Evolutionary conservation across 64 coral and sea anemone species (phyloP), one percentile per base, ranked within the genome.

Genomic region (Montipora cactus): DNA sequence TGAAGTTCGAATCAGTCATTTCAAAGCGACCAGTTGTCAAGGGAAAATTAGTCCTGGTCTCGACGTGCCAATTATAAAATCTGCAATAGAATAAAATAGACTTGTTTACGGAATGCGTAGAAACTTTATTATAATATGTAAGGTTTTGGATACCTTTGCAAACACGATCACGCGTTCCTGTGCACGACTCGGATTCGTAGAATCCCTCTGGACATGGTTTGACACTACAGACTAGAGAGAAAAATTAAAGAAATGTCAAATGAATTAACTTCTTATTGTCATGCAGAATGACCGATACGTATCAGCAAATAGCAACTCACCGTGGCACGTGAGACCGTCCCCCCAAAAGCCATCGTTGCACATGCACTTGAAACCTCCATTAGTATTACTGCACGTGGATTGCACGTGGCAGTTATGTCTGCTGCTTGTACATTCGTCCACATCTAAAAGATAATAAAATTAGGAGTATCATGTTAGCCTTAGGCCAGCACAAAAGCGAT

Each of bases 161-260:
- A 25, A 89, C 59, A 8, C 94, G 85, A 80, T 95, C 90, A 46
- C 58, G 70, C 10, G 84, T 93, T 61, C 90, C 72, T 15, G 94
- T 93, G 28, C 94, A 96, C 71, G 87, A 64, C 66, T 62, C 79
- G 19, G 94, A 92, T 47, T 93, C 83, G 78, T 83, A 96, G 51
- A 93, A 96, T 48, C 92, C 73, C 67, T 96, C 85, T 11, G 90
- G 90, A 19, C 94, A 96, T 19, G 77, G 84, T 47, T 81, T 88
- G 22, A 47, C 68, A 12, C 45, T 96, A 79, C 94, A 96, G 20
- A 16, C 94, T 96, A 78, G 46, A 89, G 25, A 9, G 4, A 25
- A 79, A 77, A 21, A 5, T 9, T 2, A 77, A 59, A 8, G 53
- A 57, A 8, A 57, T 57, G 7, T 16, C 3, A 64, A 64, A 14